Percentiles rank a stretch among this genome's conserved stretches.
These are phyloP conservation scores for Stomorhina lunata DNA, from an alignment of 2,888 invertebrate genomes.

Conservation along the genomic window DNA sequence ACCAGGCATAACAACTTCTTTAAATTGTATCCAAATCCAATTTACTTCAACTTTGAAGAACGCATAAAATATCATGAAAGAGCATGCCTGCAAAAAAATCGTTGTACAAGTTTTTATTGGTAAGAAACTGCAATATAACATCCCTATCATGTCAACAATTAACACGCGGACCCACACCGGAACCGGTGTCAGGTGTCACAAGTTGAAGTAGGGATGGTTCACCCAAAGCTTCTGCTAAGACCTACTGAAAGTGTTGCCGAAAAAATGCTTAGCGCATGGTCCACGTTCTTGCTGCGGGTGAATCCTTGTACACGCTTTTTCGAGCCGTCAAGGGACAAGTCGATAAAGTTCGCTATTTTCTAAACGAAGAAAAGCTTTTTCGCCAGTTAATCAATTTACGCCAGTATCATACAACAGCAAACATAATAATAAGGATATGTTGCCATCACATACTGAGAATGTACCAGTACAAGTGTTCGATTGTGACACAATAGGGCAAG, in stretches of 20 bases:
- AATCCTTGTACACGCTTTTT: slow-evolving; percentile 98
- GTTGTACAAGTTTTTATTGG: slow-evolving; percentile 95
- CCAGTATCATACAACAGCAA: slow-evolving; percentile 95
- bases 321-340: slow-evolving; percentile 99
- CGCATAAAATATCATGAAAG: slow-evolving; percentile 96
- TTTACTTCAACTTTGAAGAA: slow-evolving; percentile 93
- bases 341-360: slow-evolving; percentile 98
- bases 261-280: slow-evolving; percentile 99
- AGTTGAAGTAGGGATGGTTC: slow-evolving; percentile 80
- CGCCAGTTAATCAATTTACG: slow-evolving; percentile 98
- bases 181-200: slow-evolving; percentile 81
- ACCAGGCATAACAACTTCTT: slow-evolving; percentile 87
- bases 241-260: slow-evolving; percentile 99
- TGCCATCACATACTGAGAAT: slow-evolving; percentile 91
- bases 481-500: slow-evolving; percentile 99
- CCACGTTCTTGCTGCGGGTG: slow-evolving; percentile 99
- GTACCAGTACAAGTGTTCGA: slow-evolving; percentile 97
- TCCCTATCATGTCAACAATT: slow-evolving; percentile 94
- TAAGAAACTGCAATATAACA: slow-evolving; percentile 94
- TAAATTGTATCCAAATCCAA: slow-evolving; percentile 94
- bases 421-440: slow-evolving; percentile 87
- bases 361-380: slow-evolving; percentile 99
- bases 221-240: slow-evolving; percentile 94
- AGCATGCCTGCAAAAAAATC: slow-evolving; percentile 92
- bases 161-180: slow-evolving; percentile 94